A percentile compares a stretch with the other conserved stretches of the same genome.
Conservation (phyloP, 2,113 vertebrate species). For the Cyprinodon tularosa region DNA sequence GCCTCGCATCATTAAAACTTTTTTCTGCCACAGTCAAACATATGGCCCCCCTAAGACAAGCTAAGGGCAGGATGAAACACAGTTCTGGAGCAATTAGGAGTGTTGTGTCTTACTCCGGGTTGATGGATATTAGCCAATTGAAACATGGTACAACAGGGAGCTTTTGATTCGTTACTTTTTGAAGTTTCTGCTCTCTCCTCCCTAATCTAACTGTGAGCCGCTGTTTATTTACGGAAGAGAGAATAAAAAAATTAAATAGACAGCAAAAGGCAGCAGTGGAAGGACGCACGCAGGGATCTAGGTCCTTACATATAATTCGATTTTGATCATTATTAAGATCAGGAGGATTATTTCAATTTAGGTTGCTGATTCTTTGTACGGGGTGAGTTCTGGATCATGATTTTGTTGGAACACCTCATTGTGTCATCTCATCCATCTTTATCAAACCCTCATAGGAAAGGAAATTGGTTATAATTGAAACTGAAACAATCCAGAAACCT, state of each 20-base stretch:
- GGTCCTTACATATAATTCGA: not conserved
- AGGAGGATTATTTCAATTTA: not conserved
- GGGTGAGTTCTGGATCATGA: not conserved
- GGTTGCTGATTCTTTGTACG: not conserved
- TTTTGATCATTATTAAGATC: not conserved
- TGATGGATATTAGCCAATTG: conserved; percentile 43
- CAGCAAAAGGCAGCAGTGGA: not conserved
- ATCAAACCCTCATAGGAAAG: not conserved
- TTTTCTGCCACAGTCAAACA: conserved; percentile 41
- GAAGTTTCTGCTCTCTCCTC: conserved; percentile 13
- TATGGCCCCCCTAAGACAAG: conserved; percentile 46
- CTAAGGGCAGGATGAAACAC: conserved; percentile 24
- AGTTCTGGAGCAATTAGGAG: conserved; percentile 57
- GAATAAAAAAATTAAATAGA: conserved; percentile 1
- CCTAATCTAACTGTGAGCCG: conserved; percentile 29
- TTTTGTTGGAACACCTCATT: not conserved
- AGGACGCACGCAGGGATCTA: not conserved
- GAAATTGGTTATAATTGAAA: not conserved
- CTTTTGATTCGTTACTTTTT: conserved; percentile 41
- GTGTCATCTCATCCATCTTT: not conserved
- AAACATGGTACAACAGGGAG: conserved; percentile 25
- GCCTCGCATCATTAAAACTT: conserved; percentile 55
- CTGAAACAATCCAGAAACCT: not conserved
- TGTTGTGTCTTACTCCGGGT: conserved; percentile 20
- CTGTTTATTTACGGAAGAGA: conserved; percentile 3